Base-by-base conservation (phyloP, 2,113 vertebrate genomes). In the Rousettus leschenaultii region DNA sequence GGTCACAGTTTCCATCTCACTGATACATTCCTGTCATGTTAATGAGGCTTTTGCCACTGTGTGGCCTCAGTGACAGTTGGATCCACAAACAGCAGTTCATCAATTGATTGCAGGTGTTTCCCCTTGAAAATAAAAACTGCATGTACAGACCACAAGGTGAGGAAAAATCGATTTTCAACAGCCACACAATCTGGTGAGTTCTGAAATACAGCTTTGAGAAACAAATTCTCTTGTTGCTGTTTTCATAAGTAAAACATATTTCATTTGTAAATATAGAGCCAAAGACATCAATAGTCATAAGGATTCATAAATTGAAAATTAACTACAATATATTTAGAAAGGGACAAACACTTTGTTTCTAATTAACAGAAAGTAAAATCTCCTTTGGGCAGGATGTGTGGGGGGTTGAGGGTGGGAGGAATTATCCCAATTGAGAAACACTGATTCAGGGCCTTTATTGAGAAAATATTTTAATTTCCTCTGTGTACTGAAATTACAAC, bases 21-120 rank as follows among this genome's bases (percentile, higher is more conserved):
- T 30, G 89, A 93, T 84, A 22, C 19, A 38, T 83, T 90, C 57
- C 65, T 75, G 16, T 84, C 91, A 93, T 71, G 30, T 26, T 97
- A 97, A 96, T 86, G 94, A 97, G 94, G 51, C 74, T 86, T 95
- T 90, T 89, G 95, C 57, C 91, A 80, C 95, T 22, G 35, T 48
- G 9, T 53, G 79, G 88, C 45, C 86, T 28, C 33, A 5, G 63
- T 97, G 96, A 96, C 91, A 96, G 85, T 48, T 94, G 95, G 55
- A 95, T 84, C 84, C 84, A 96, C 97, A 96, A 94, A 71, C 88
- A 94, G 86, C 94, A 97, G 97, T 93, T 97, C 96, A 97, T 97
- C 97, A 96, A 96, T 95, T 96, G 95, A 95, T 94, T 94, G 91
- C 83, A 97, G 93, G 94, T 97, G 93, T 91, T 97, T 97, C 83